Evolutionary conservation across 2,113 vertebrate genomes (phyloP).

Genomic region (Callipepla californica): DNA sequence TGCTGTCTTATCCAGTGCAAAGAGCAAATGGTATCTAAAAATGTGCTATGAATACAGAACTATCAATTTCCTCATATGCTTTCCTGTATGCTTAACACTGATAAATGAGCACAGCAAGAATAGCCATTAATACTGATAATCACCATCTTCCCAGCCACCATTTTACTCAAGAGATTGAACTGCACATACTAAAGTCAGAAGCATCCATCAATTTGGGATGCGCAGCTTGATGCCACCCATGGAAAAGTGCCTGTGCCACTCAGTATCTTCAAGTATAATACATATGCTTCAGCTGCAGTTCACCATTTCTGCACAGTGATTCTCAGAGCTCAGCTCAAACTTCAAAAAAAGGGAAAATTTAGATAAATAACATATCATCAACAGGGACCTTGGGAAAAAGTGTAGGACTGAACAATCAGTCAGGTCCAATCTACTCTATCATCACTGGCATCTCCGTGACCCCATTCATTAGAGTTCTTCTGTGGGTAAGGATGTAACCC

Average conservation of each 20-base stretch:
- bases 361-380: neutral
- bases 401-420: neutral
- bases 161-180: neutral
- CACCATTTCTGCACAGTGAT: accelerated
- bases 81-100: conserved; percentile 5
- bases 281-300: neutral
- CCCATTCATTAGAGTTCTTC: neutral
- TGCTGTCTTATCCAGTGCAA: neutral
- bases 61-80: conserved; percentile 20
- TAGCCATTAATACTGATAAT: neutral
- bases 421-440: neutral
- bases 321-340: neutral
- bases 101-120: neutral
- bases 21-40: neutral
- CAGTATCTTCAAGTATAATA: neutral
- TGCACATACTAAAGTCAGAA: neutral
- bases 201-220: neutral
- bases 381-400: neutral
- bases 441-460: neutral
- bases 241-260: neutral
- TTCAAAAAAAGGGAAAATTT: neutral
- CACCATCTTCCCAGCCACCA: neutral
- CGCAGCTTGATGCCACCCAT: neutral
- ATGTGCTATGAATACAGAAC: neutral
- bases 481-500: neutral